phyloP scores from a whole-genome alignment of 2,113 vertebrate genomes.

The Phoxinus phoxinus region DNA sequence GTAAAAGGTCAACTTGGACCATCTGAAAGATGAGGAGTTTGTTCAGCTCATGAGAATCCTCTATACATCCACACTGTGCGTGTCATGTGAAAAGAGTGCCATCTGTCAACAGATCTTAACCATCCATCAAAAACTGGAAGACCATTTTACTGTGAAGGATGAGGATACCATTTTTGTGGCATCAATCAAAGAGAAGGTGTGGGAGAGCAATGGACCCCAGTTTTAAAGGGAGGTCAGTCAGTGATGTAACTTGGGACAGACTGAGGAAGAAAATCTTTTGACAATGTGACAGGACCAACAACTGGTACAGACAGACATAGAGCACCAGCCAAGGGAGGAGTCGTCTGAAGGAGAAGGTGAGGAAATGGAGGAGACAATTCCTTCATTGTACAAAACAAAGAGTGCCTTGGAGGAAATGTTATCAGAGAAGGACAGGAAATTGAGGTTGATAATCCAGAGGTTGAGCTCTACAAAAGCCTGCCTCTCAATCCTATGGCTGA shows the following conservation, averaged over 20 bases:
- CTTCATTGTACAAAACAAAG: background rate
- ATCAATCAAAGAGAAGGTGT: constrained; percentile 2
- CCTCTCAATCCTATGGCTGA: constrained; percentile 16
- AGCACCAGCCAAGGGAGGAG: background rate
- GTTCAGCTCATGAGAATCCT: background rate
- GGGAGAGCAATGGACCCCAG: background rate
- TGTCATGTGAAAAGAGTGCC: constrained; percentile 2
- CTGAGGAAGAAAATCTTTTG: background rate
- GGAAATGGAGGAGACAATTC: background rate
- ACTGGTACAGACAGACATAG: background rate
- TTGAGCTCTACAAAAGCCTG: background rate
- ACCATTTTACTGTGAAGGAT: background rate
- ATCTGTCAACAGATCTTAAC: background rate
- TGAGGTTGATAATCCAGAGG: background rate
- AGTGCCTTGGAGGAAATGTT: constrained; percentile 13
- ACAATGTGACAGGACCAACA: background rate
- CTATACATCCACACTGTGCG: background rate
- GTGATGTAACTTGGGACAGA: background rate
- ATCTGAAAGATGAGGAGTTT: background rate
- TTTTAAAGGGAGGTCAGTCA: background rate
- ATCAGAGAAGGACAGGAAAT: background rate
- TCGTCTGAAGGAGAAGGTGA: background rate
- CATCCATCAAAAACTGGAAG: background rate
- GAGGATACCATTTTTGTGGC: background rate
- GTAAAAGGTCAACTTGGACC: background rate